These are phyloP conservation scores for Ostrea denselamellosa DNA, from an alignment of 1,140 invertebrate species.

Conservation along the genomic window DNA sequence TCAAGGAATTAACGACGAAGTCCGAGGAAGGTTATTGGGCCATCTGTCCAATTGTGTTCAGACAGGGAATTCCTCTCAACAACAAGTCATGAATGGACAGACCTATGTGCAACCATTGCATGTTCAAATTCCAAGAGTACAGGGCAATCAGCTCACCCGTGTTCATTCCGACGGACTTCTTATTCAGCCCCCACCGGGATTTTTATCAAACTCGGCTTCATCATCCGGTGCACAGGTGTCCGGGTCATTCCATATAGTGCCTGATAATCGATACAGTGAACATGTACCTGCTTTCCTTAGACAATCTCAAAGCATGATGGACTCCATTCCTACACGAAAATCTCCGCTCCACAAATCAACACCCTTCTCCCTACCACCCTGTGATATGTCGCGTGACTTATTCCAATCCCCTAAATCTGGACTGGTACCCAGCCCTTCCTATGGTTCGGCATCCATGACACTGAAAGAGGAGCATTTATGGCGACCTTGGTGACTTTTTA, in stretches of 20 bases:
- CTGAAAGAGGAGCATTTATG: slow-evolving; percentile 31
- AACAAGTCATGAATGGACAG: slow-evolving; percentile 31
- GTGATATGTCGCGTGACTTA: background rate
- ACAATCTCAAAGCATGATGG: slow-evolving; percentile 19
- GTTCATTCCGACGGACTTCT: slow-evolving; percentile 43
- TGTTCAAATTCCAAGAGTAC: slow-evolving; percentile 44
- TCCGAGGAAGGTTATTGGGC: slow-evolving; percentile 65
- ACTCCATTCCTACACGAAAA: background rate
- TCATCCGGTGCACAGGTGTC: slow-evolving; percentile 33
- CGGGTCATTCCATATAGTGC: slow-evolving; percentile 51
- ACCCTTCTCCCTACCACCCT: background rate
- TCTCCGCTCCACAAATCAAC: background rate
- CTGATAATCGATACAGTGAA: slow-evolving; percentile 30
- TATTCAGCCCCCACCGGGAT: background rate
- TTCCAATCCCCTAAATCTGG: background rate
- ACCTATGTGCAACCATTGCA: slow-evolving; percentile 49
- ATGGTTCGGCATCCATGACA: slow-evolving; percentile 13
- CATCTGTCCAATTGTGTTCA: slow-evolving; percentile 68
- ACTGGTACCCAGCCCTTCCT: background rate
- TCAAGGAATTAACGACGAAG: slow-evolving; percentile 89
- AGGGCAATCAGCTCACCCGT: slow-evolving; percentile 9
- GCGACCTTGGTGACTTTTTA: slow-evolving; percentile 37
- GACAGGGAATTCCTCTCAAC: slow-evolving; percentile 44
- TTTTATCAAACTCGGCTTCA: background rate
- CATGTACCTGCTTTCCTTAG: slow-evolving; percentile 7